These are phyloP conservation scores for Augochlora pura DNA, from an alignment of 1,140 invertebrate species.

Conservation along the genomic window DNA sequence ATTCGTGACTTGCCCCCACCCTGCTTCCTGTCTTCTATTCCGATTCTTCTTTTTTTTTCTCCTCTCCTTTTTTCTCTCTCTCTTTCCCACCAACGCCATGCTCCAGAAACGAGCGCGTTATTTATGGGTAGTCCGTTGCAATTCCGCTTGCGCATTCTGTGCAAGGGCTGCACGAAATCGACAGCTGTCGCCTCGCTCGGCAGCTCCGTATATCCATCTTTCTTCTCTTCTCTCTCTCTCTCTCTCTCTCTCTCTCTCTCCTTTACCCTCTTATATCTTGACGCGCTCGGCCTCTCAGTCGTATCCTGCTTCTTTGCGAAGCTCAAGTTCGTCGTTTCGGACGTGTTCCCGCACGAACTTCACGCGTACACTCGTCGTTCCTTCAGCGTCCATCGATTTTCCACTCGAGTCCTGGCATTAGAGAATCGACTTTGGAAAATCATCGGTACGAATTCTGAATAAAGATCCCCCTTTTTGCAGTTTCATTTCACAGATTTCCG, in stretches of 20 bases:
- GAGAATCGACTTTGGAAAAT: too few relatives aligned
- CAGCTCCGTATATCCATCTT: conserved; percentile 65
- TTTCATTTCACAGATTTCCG: too few relatives aligned
- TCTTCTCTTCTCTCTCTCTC: neutral
- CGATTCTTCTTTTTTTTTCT: neutral
- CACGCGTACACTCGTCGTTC: neutral
- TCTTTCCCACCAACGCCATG: conserved; percentile 32
- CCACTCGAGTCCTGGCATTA: too few relatives aligned
- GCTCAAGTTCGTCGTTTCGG: conserved; percentile 38
- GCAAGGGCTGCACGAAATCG: conserved; percentile 66
- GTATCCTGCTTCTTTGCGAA: conserved; percentile 47
- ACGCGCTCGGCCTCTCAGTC: conserved; percentile 18
- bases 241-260: neutral
- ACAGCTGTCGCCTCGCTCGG: conserved; percentile 64
- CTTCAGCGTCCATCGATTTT: too few relatives aligned
- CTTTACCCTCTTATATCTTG: conserved; percentile 33
- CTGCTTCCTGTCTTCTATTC: neutral
- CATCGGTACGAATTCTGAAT: too few relatives aligned
- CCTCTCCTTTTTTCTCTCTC: conserved; percentile 13
- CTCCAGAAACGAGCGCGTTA: conserved; percentile 67
- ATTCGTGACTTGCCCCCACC: conserved; percentile 21
- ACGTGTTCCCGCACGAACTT: conserved; percentile 1
- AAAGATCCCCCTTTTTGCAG: too few relatives aligned
- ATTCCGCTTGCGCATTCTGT: conserved; percentile 62
- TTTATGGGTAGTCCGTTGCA: conserved; percentile 65